Base-by-base conservation (phyloP, 2,888 invertebrate genomes). In the Aromia moschata region DNA sequence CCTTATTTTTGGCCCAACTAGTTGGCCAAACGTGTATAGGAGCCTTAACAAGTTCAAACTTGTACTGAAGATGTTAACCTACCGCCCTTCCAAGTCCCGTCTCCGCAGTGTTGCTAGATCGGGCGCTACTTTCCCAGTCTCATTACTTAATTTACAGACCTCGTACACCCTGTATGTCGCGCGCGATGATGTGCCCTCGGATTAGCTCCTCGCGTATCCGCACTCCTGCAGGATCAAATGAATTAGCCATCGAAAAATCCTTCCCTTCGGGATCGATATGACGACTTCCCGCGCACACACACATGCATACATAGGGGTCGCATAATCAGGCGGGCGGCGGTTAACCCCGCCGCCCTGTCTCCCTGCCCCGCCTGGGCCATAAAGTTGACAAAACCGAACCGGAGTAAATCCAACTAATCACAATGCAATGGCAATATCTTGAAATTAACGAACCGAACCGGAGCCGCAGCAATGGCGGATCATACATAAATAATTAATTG, bases 401-500 rank as follows among this genome's bases (percentile, higher is more conserved):
- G 58, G 60, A 65, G 62, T 55, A 64, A 69, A 65, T 65, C 66
- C 66, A 60, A 65, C 69, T 68, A 71, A 74, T 72, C 75, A 70
- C 68, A 71, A 70, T 65, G 68, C 68, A 71, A 72, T 70, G 65
- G 71, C 72, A 75, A 76, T 77, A 77, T 77, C 77, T 78, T 78
- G 77, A 77, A 77, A 77, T 78, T 77, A 77, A 77, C 77, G 76
- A 77, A 77, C 76, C 74, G 70, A 63, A 66, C 68, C 57, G 52
- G 40, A 52, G 53, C 52, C 46, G 53, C 53, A 69, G 67, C 70
- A 70, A 70, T 71, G 72, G 72, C 72, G 75, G 72, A 77, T 75
- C 75, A 77, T 77, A 77, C 79, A 80, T 81, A 81, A 81, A 80
- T 81, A 81, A 80, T 79, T 80, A 80, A 81, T 80, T 81, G 80